Evolutionary conservation across 2,113 vertebrate genomes (phyloP).

Genomic region (Emberiza fucata): DNA sequence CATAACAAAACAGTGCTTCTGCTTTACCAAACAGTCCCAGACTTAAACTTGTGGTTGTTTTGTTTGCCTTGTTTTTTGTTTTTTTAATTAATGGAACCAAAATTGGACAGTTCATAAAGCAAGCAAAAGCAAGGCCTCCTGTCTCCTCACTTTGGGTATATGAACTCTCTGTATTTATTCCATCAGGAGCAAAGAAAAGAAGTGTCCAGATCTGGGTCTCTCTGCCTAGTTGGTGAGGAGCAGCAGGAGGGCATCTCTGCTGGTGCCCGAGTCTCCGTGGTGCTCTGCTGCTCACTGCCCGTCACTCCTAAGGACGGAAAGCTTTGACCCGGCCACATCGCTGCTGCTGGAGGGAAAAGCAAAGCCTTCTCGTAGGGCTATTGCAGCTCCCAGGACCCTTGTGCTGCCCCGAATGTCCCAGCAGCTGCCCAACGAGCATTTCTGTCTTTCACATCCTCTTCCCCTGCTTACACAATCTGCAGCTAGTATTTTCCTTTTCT

Average conservation of each 20-base stretch:
- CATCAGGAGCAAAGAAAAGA: not conserved
- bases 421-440: conserved; percentile 26
- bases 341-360: not conserved
- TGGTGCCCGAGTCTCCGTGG: accelerated
- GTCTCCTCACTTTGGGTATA: not conserved
- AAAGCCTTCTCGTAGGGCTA: not conserved
- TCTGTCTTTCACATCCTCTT: not conserved
- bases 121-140: not conserved
- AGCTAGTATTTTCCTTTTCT: not conserved
- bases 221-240: not conserved
- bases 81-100: not conserved
- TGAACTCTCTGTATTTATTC: not conserved
- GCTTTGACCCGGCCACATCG: not conserved
- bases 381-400: conserved; percentile 13
- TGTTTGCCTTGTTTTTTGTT: not conserved
- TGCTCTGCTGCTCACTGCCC: not conserved
- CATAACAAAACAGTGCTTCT: not conserved
- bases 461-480: conserved; percentile 6
- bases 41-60: not conserved
- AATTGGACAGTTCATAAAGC: not conserved
- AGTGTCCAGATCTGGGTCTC: not conserved
- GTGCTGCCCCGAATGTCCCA: not conserved
- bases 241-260: not conserved
- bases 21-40: not conserved
- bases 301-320: accelerated